Percentiles rank a stretch among this genome's conserved stretches.
phyloP scores from a whole-genome alignment of 2,888 invertebrate genomes.

The Chloroclystis v-ata region DNA sequence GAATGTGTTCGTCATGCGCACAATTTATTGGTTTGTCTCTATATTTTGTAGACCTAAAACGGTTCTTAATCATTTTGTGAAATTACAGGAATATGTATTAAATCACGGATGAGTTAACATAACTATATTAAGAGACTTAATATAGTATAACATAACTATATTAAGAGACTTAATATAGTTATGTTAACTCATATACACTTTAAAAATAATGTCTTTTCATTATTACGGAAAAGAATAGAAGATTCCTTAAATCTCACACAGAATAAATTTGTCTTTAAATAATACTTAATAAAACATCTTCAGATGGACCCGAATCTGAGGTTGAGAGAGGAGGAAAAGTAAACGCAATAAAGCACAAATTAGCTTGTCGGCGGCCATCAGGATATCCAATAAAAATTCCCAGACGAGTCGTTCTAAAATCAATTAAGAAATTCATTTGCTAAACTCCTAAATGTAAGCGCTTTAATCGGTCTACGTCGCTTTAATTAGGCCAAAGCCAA shows the following conservation, averaged over 20 bases:
- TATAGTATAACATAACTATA: too few species aligned
- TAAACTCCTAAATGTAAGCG: slow-evolving; percentile 9
- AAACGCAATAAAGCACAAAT: slow-evolving; percentile 16
- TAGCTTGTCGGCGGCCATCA: slow-evolving; percentile 12
- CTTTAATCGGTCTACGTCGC: slow-evolving; percentile 4
- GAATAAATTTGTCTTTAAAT: too few species aligned
- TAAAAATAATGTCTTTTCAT: too few species aligned
- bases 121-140: too few species aligned
- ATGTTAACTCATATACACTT: too few species aligned
- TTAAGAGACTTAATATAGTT: too few species aligned
- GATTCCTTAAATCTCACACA: too few species aligned
- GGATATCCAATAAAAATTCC: slow-evolving; percentile 16
- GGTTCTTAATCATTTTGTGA: too few species aligned
- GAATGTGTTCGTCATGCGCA: slow-evolving; percentile 6
- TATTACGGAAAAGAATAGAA: too few species aligned
- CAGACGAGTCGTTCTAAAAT: slow-evolving; percentile 19
- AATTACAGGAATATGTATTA: too few species aligned
- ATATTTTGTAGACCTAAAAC: too few species aligned
- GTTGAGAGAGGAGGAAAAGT: slow-evolving; percentile 2
- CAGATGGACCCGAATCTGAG: not conserved
- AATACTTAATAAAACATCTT: not conserved
- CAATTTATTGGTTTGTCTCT: not conserved
- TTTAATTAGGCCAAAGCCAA: not conserved
- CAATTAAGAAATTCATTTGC: slow-evolving; percentile 18
- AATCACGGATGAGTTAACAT: too few species aligned